Base-by-base conservation (phyloP, 2,888 invertebrate species). In the Cephus pulcher region DNA sequence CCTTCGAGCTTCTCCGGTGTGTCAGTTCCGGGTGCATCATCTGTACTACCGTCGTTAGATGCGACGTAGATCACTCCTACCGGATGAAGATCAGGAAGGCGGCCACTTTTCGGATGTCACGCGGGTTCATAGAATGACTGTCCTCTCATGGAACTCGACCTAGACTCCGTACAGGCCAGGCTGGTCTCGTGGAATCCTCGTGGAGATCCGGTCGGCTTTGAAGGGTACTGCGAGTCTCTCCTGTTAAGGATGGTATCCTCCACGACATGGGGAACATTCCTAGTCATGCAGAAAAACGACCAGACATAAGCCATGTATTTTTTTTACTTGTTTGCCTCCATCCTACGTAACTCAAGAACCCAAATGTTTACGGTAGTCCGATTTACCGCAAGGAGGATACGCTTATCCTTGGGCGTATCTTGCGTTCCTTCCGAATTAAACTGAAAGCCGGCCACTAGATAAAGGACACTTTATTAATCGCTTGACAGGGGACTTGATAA, bases 41-140 rank as follows among this genome's bases (percentile, higher is more conserved):
- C 15, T 9, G 56, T 23, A 56, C 23, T 23, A 56, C 2, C 56
- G 56, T 56, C 56, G 15, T 23, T 23, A 56, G 71, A 71, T 34
- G 71, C 12, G 71, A 12, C 78, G 34, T 35, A 56, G 32, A 70
- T 69, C 69, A 74, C 34, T 30, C 23, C 76, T 11, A 73, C 76
- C 12, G 76, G 76, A 69, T 73, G 79, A 34, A 79, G 73, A 69
- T 79, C 79, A n/a, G 76, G 76, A 34, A 74, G 76, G 56, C 56
- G 56, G 74, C 79, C 79, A 76, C 76, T 69, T 34, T 69, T 74
- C 76, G 76, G 69, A 35, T 76, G 79, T 79, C 79, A 79, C 79
- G 79, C 79, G 80, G 95, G 95, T 88, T 96, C 96, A 75, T 96
- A 96, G 89, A 95, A 94, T 1, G 96, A 95, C 87, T 96, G 95